phyloP scores from a whole-genome alignment of 2,888 invertebrate genomes.

The Digitonthophagus gazella region DNA sequence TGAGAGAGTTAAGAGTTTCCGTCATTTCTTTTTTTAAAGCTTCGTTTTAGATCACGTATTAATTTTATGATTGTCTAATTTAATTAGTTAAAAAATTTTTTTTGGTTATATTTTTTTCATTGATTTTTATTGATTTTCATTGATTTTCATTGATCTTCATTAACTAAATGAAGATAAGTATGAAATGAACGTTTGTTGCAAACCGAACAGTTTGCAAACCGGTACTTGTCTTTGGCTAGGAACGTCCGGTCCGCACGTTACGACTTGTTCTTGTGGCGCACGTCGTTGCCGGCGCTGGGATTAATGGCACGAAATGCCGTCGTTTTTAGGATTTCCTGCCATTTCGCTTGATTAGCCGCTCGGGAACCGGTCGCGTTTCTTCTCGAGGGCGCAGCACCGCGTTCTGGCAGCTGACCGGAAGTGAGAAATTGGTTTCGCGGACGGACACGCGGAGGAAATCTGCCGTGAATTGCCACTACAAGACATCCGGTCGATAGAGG shows the following conservation, averaged over 20 bases:
- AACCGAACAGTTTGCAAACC: not conserved
- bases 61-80: not conserved
- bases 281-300: slow-evolving; percentile 1
- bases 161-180: not conserved
- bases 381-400: not conserved
- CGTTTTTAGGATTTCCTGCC: slow-evolving; percentile 12
- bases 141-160: not conserved
- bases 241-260: not conserved
- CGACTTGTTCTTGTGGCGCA: not conserved
- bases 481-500: slow-evolving; percentile 4
- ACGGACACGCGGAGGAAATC: slow-evolving; percentile 24
- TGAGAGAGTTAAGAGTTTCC: not conserved
- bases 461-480: not conserved
- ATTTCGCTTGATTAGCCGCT: slow-evolving; percentile 8
- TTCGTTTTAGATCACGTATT: not conserved
- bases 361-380: not conserved
- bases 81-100: not conserved
- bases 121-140: not conserved
- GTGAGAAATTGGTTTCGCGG: slow-evolving; percentile 31
- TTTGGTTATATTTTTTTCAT: not conserved
- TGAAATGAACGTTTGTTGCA: not conserved
- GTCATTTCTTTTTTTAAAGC: not conserved
- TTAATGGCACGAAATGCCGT: slow-evolving; percentile 11
- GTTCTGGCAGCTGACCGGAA: slow-evolving; percentile 32
- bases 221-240: not conserved